A percentile compares a stretch with the other conserved stretches of the same genome.
phyloP scores from a whole-genome alignment of 2,888 invertebrate genomes.

The Colletes collaris region DNA sequence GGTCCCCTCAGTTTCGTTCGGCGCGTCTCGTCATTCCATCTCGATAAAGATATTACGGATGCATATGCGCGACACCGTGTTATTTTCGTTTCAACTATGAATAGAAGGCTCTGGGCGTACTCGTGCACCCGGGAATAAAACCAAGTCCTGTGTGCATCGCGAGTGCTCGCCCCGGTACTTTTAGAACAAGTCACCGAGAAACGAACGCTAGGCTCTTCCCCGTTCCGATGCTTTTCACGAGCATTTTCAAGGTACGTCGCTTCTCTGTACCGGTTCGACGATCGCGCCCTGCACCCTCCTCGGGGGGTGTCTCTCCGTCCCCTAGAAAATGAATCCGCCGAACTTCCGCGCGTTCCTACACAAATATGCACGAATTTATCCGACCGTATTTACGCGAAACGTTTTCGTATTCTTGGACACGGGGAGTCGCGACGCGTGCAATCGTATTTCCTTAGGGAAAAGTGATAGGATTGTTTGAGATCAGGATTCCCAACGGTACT shows the following conservation, averaged over 20 bases:
- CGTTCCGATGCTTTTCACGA: conserved; percentile 25
- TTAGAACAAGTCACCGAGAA: conserved; percentile 47
- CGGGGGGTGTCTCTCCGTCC: too few relatives aligned
- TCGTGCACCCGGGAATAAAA: conserved; percentile 28
- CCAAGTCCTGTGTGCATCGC: conserved; percentile 5
- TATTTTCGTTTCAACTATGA: conserved; percentile 42
- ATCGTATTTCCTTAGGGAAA: too few relatives aligned
- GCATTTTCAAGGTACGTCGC: conserved; percentile 15
- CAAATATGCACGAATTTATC: conserved; percentile 13
- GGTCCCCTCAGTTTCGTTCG: background rate
- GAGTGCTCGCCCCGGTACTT: conserved; percentile 16
- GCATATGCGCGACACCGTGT: conserved; percentile 39
- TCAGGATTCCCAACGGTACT: too few relatives aligned
- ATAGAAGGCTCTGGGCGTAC: conserved; percentile 11
- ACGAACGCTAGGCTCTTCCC: conserved; percentile 11
- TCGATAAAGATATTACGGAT: conserved; percentile 40
- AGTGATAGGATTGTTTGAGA: too few relatives aligned
- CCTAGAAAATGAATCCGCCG: background rate
- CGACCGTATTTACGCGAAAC: conserved; percentile 3
- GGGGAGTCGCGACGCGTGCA: too few relatives aligned
- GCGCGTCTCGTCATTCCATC: conserved; percentile 14
- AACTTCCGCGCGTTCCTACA: background rate
- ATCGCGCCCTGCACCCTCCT: background rate
- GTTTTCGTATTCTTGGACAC: background rate
- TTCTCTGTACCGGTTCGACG: conserved; percentile 9